Evolutionary conservation across 2,888 invertebrate species (phyloP).

Genomic region (Drosophila suboccidentalis): DNA sequence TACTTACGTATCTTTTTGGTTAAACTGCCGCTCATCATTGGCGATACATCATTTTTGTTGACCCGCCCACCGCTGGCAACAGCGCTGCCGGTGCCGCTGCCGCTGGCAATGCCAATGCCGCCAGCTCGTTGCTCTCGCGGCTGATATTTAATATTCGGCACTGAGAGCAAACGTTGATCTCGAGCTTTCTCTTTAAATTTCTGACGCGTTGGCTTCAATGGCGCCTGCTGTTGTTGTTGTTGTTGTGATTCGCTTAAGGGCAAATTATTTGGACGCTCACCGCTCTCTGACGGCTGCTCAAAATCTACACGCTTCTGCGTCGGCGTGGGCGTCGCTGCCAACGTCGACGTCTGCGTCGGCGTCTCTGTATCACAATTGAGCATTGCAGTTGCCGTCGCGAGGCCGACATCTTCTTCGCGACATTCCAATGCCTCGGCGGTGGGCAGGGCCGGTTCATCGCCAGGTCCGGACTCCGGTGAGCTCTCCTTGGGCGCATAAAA

Average conservation of each 20-base stretch:
- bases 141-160: constrained; percentile 91
- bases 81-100: constrained; percentile 63
- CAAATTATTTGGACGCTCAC: constrained; percentile 88
- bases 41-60: constrained; percentile 84
- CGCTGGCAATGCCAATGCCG: constrained; percentile 32
- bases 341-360: constrained; percentile 6
- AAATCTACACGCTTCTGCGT: constrained; percentile 83
- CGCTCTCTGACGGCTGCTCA: constrained; percentile 80
- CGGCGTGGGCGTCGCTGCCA: constrained; percentile 22
- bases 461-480: constrained; percentile 69
- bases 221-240: constrained; percentile 80
- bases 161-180: constrained; percentile 90
- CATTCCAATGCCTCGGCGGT: constrained; percentile 63
- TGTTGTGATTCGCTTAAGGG: constrained; percentile 55
- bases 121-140: constrained; percentile 83
- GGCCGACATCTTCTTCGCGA: constrained; percentile 61
- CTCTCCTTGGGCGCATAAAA: constrained; percentile 81
- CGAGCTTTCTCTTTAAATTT: constrained; percentile 87
- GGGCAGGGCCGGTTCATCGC: constrained; percentile 26
- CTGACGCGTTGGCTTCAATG: constrained; percentile 87
- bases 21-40: constrained; percentile 90
- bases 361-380: constrained; percentile 61
- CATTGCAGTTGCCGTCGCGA: constrained; percentile 51
- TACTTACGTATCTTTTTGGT: constrained; percentile 96
- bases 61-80: constrained; percentile 59